phyloP scores from a whole-genome alignment of 2,797 vertebrate genomes.

The Acridotheres tristis region DNA sequence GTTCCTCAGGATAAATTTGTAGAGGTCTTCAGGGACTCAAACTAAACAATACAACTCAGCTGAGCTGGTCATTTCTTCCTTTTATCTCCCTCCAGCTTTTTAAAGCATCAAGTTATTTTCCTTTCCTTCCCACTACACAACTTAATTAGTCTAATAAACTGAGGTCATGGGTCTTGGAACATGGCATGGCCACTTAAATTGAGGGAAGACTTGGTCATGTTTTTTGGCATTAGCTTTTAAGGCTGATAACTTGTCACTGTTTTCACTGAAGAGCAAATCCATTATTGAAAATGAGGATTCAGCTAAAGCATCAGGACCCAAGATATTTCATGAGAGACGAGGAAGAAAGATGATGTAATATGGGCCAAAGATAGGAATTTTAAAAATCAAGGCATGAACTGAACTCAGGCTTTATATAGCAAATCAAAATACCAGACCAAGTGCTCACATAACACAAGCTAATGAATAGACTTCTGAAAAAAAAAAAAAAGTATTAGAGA shows the following conservation, averaged over 20 bases:
- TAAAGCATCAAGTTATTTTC: background rate
- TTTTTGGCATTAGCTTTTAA: background rate
- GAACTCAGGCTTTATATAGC: background rate
- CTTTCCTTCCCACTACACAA: background rate
- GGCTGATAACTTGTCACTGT: background rate
- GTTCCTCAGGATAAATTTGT: background rate
- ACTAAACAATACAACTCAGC: conserved; percentile 1
- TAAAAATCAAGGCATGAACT: background rate
- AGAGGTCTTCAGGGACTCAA: conserved; percentile 22
- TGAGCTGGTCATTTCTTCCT: background rate
- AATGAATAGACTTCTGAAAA: background rate
- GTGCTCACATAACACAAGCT: background rate
- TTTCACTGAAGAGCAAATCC: background rate
- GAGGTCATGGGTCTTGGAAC: background rate
- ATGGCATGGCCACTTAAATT: background rate
- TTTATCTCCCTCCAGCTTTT: conserved; percentile 17
- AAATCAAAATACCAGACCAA: conserved; percentile 9
- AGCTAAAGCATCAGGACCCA: background rate
- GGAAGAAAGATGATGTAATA: background rate
- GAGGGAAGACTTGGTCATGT: background rate
- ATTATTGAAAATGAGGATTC: background rate
- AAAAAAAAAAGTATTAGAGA: background rate
- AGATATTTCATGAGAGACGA: background rate
- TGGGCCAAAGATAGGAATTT: background rate
- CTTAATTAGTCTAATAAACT: conserved; percentile 2